Percentiles rank a stretch among this genome's conserved stretches.
These are phyloP conservation scores for Drosophila subpulchrella DNA, from an alignment of 1,140 invertebrate genomes.

Conservation along the genomic window DNA sequence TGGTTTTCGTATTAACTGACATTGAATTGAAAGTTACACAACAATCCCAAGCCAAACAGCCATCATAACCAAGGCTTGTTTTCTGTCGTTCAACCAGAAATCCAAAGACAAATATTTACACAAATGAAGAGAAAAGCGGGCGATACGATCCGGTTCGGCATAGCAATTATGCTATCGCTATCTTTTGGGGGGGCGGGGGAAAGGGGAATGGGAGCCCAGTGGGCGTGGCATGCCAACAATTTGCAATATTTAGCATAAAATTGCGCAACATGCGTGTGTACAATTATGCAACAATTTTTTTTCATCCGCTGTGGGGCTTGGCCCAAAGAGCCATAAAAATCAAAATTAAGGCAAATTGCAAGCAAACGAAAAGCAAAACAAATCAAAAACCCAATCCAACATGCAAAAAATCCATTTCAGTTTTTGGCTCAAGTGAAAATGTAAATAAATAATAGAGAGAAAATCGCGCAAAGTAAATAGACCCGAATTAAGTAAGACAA, in stretches of 20 bases:
- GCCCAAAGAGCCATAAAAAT: slow-evolving; percentile 44
- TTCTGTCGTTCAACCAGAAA: slow-evolving; percentile 51
- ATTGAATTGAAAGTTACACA: slow-evolving; percentile 82
- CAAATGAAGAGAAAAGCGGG: slow-evolving; percentile 42
- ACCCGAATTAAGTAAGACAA: slow-evolving; percentile 33
- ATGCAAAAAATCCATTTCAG: slow-evolving; percentile 41
- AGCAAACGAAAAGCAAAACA: slow-evolving; percentile 39
- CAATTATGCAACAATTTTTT: slow-evolving; percentile 75
- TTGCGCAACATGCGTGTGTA: slow-evolving; percentile 77
- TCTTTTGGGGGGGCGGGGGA: slow-evolving; percentile 8
- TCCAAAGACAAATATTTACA: slow-evolving; percentile 71
- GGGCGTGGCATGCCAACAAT: slow-evolving; percentile 72
- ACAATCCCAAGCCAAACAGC: slow-evolving; percentile 9
- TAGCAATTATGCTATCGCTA: slow-evolving; percentile 63
- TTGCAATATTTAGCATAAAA: slow-evolving; percentile 80
- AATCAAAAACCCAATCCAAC: slow-evolving; percentile 18
- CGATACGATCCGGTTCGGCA: slow-evolving; percentile 65
- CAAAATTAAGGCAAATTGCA: slow-evolving; percentile 78
- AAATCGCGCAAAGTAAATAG: slow-evolving; percentile 44
- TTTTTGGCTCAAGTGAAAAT: slow-evolving; percentile 56
- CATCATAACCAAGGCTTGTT: slow-evolving; percentile 17
- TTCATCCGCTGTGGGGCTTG: slow-evolving; percentile 38
- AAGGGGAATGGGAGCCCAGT: slow-evolving; percentile 2
- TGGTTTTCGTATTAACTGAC: slow-evolving; percentile 56
- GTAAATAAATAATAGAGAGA: slow-evolving; percentile 36